These are phyloP conservation scores for Eristalinus aeneus DNA, from an alignment of 2,888 invertebrate genomes.

Conservation along the genomic window DNA sequence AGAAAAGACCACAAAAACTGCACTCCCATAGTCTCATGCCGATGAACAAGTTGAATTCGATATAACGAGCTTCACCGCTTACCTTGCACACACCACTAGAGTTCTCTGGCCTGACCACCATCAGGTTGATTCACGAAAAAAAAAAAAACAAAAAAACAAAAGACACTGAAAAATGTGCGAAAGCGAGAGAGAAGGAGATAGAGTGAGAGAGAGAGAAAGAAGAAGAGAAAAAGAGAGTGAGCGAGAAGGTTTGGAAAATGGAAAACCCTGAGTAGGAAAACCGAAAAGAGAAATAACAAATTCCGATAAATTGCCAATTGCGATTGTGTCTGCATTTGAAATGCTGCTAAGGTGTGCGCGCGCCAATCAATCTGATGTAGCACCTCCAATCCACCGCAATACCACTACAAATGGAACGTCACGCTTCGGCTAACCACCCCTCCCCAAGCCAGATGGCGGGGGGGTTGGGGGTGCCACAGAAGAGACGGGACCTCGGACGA, in stretches of 20 bases:
- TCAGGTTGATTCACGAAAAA: conserved; percentile 9
- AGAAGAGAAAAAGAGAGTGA: not conserved
- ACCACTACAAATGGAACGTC: conserved; percentile 53
- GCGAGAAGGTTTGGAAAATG: conserved; percentile 28
- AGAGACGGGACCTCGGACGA: not conserved
- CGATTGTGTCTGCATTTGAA: conserved; percentile 68
- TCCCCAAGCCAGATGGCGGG: not conserved
- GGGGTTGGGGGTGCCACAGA: conserved; percentile 11
- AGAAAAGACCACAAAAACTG: conserved; percentile 2
- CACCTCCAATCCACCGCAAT: conserved; percentile 58
- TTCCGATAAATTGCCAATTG: conserved; percentile 66
- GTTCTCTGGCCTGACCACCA: conserved; percentile 36
- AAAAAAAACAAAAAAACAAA: not conserved
- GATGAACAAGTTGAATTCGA: conserved; percentile 54
- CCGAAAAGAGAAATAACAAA: conserved; percentile 15
- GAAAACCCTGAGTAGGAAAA: conserved; percentile 44
- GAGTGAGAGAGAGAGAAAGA: not conserved
- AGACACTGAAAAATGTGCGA: not conserved
- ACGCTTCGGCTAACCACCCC: conserved; percentile 38
- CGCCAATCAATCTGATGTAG: conserved; percentile 68
- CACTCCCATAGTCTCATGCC: conserved; percentile 55
- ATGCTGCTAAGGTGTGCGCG: conserved; percentile 66
- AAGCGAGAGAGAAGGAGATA: not conserved
- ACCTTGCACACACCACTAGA: conserved; percentile 41
- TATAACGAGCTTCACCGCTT: conserved; percentile 33